Conservation (phyloP, 2,797 vertebrate species). For the Typhlichthys subterraneus region DNA sequence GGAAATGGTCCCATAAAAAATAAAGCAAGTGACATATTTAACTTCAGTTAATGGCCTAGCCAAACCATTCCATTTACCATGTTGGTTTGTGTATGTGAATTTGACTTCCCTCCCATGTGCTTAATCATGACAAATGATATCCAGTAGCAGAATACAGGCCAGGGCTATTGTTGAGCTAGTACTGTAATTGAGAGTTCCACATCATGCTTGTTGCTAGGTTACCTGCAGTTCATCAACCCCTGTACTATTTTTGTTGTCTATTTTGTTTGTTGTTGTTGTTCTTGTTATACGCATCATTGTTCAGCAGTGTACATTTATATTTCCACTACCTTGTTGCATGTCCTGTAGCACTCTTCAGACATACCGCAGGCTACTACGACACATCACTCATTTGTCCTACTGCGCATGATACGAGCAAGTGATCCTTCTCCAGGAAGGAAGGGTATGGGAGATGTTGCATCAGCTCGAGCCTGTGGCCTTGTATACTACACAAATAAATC, state of each 20-base stretch:
- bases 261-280: slow-evolving; percentile 43
- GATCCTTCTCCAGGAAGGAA: no score
- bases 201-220: slow-evolving; percentile 73
- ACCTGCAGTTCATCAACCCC: slow-evolving; percentile 60
- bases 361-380: slow-evolving; percentile 53
- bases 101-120: slow-evolving; percentile 49
- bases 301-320: slow-evolving; percentile 18
- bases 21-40: slow-evolving; percentile 19
- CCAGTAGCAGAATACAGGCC: slow-evolving; percentile 52
- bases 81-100: slow-evolving; percentile 57
- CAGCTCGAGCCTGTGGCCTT: no score
- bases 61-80: slow-evolving; percentile 49
- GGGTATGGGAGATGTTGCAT: no score
- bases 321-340: slow-evolving; percentile 42
- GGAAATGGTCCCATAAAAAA: slow-evolving; percentile 34
- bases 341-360: slow-evolving; percentile 58
- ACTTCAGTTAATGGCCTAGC: slow-evolving; percentile 31
- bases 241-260: slow-evolving; percentile 40
- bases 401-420: slow-evolving; percentile 38
- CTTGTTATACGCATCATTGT: slow-evolving; percentile 40
- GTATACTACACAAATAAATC: no score
- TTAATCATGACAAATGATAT: slow-evolving; percentile 72
- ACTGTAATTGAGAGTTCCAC: slow-evolving; percentile 9
- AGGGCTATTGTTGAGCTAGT: slow-evolving; percentile 54
- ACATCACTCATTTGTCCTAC: slow-evolving; percentile 62